Base-by-base conservation (phyloP, 2,888 invertebrate genomes). In the Crossocerus cetratus region DNA sequence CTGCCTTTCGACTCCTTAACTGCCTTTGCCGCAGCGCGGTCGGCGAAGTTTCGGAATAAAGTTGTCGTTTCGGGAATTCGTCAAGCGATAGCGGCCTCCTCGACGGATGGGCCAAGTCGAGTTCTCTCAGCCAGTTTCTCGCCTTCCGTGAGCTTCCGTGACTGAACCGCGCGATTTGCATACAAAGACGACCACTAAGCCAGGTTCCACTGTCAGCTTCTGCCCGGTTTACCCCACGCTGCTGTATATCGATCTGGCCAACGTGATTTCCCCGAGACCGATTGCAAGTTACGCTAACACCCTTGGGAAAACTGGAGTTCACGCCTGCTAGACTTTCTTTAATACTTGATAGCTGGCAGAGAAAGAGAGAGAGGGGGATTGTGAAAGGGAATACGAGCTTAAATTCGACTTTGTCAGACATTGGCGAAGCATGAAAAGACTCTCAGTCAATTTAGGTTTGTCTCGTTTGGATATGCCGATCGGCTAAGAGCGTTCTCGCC, bases 21-120 rank as follows among this genome's bases (percentile, higher is more conserved):
- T 21, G 55, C 60, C 69, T 60, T 44, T 43, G 57, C 64, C 62
- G 69, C 55, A 64, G 16, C 62, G 49, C 23, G 65, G 56, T 22
- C 53, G 54, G 59, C 53, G 53, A 76, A 74, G 56, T 72, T 76
- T 21, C 18, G 67, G 85, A 85, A 86, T 84, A 84, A 85, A 86
- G 84, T 86, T 85, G 84, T 83, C 79, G 85, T 86, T 83, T 32
- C 76, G 80, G 74, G 80, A 85, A 86, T 85, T 82, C 84, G 85
- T 85, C 85, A 83, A 83, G 71, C 81, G 84, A 86, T 84, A 83
- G 83, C 56, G 63, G 59, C 54, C n/a, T 14, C 14, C 18, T 32
- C 62, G 67, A 57, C 62, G 56, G 65, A 63, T 58, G 55, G 66
- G 65, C 43, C 23, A 69, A 80, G 64, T 58, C 69, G 78, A 76